Evolutionary conservation across 2,888 invertebrate species (phyloP).

Genomic region (Lasioglossum figueresi): DNA sequence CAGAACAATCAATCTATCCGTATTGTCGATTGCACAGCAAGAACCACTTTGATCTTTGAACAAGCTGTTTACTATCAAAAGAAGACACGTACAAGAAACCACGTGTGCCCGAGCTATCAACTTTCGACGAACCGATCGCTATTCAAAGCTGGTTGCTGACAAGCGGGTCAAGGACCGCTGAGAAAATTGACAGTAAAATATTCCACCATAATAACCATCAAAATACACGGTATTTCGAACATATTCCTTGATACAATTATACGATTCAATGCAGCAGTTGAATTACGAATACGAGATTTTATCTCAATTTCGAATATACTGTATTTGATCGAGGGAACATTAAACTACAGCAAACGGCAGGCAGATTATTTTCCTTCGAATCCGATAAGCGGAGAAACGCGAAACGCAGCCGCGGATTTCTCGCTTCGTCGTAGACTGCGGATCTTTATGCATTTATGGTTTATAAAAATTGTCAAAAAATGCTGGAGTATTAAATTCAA

Average conservation of each 20-base stretch:
- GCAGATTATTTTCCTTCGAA: neutral
- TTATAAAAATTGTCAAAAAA: too few relatives aligned
- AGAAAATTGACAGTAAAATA: conserved; percentile 47
- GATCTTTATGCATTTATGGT: too few relatives aligned
- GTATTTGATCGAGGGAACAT: neutral
- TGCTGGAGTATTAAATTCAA: too few relatives aligned
- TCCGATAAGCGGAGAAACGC: neutral
- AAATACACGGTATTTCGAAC: neutral
- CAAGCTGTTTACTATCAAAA: neutral
- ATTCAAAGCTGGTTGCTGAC: conserved; percentile 59
- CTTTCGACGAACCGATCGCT: conserved; percentile 52
- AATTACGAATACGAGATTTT: neutral
- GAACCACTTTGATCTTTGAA: neutral
- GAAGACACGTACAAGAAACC: conserved; percentile 3
- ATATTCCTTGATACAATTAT: neutral
- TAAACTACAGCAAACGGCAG: neutral
- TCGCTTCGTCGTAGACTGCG: conserved; percentile 24
- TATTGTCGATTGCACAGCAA: neutral
- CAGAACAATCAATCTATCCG: neutral
- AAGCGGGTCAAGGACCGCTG: conserved; percentile 73
- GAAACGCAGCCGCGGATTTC: conserved; percentile 31
- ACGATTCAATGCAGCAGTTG: neutral
- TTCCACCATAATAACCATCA: neutral
- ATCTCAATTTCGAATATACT: neutral
- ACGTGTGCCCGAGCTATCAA: neutral